Base-by-base conservation (phyloP, 2,888 invertebrate genomes). In the Cosmia trapezina region DNA sequence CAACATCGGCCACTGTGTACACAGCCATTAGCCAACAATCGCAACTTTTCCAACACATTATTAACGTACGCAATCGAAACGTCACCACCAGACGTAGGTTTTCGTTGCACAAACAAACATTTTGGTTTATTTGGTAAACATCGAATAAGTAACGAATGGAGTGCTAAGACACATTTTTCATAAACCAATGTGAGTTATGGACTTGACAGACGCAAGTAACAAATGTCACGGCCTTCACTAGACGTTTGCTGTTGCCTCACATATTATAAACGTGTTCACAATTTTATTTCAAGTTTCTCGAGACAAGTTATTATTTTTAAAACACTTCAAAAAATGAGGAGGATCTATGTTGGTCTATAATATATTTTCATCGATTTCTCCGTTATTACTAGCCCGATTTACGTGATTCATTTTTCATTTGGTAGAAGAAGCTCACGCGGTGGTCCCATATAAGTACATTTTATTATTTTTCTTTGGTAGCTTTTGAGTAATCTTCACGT, bases 61-160 rank as follows among this genome's bases (percentile, higher is more conserved):
- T 88, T 88, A 91, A 83, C 87, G 86, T 75, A 80, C 84, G 88
- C 87, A 91, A 88, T 91, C 85, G 83, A 89, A 89, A 89, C 88
- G 94, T 94, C 95, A 90, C 86, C 86, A 83, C 81, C 95, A 95
- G 93, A 93, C 90, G 92, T 91, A 93, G 91, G 89, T 93, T 93
- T 92, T 91, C 91, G 88, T 86, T 87, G 86, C 78, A 87, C 90
- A 93, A 90, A 93, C 91, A 94, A 92, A 90, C 94, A 92, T 94
- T 95, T 93, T 93, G 89, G 89, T 91, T 91, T 94, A 91, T 94
- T 94, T 93, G 92, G 88, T 78, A 86, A 89, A 84, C 87, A 86
- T 89, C 78, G 91, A 79, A 19, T 22, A 33, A 17, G 19, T n/a
- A 59, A 6, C 4, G 0, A 57, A 77, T 77, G 82, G 70, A 77